Conservation (phyloP, 2,113 vertebrate genomes). For the Oplegnathus fasciatus region DNA sequence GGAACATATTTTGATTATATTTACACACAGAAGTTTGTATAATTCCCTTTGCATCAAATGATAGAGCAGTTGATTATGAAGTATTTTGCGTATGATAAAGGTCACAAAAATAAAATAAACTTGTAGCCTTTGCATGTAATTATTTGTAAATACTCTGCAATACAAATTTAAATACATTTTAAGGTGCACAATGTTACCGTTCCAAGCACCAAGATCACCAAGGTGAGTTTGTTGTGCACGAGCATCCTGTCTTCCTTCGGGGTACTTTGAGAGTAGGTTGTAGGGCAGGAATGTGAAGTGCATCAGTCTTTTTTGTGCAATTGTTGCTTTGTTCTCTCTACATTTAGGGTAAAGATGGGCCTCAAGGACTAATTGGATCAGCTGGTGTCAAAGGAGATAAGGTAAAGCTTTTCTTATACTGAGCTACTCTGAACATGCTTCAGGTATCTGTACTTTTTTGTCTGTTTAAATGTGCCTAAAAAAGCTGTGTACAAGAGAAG, state of each 20-base stretch:
- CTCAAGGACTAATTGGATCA: slow-evolving; percentile 70
- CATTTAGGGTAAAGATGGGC: slow-evolving; percentile 83
- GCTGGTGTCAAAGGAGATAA: slow-evolving; percentile 77
- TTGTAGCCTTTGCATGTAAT: not conserved
- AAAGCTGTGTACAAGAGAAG: not conserved
- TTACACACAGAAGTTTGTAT: not conserved
- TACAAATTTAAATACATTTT: not conserved
- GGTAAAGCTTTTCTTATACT: slow-evolving; percentile 56
- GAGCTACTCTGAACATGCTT: not conserved
- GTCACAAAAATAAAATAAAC: not conserved
- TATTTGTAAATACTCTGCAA: not conserved
- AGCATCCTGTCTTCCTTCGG: not conserved
- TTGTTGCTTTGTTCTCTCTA: not conserved
- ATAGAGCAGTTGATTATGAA: not conserved
- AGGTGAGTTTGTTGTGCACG: not conserved
- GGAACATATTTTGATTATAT: not conserved
- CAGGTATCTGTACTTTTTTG: not conserved
- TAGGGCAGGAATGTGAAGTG: not conserved
- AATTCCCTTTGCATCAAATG: slow-evolving; percentile 1
- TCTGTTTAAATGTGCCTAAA: not conserved
- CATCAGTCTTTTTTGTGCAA: not conserved
- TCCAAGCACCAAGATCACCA: not conserved
- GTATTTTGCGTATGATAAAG: not conserved
- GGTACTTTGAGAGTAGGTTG: not conserved
- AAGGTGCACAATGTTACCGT: too few species aligned